Conservation (phyloP, 2,113 vertebrate genomes). For the Gymnocephalus cernua region DNA sequence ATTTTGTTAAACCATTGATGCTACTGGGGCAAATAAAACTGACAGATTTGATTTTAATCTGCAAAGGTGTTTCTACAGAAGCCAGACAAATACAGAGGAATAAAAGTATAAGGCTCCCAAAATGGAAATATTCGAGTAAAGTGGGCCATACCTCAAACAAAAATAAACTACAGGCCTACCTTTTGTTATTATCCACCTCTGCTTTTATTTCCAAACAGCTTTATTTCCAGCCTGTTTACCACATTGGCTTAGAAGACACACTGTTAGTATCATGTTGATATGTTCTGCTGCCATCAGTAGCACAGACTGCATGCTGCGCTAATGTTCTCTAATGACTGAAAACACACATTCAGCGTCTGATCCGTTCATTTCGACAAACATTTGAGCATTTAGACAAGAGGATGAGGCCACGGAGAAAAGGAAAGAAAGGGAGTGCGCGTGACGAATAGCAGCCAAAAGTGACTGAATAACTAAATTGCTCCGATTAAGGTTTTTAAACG, state of each 20-base stretch:
- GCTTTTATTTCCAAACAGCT: background rate
- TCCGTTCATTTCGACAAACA: background rate
- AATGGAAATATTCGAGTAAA: background rate
- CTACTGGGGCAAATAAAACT: background rate
- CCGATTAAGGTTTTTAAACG: constrained; percentile 44
- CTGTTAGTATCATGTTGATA: background rate
- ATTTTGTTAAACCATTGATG: background rate
- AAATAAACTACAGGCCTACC: background rate
- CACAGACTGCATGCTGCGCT: background rate
- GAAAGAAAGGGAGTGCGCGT: constrained; percentile 1
- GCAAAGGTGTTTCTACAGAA: background rate
- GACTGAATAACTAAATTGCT: constrained; percentile 53
- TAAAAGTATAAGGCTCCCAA: background rate
- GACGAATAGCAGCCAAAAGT: constrained; percentile 50
- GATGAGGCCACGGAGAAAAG: background rate
- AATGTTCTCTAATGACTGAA: constrained; percentile 9
- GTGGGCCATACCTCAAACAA: background rate
- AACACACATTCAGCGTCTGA: background rate
- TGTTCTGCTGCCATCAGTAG: background rate
- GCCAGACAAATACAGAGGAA: background rate
- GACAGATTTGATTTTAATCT: background rate
- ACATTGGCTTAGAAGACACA: too few relatives aligned
- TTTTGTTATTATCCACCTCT: background rate
- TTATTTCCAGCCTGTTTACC: background rate
- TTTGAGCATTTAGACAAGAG: background rate